Evolutionary conservation across 37 sponge, comb jelly and placozoan genomes (phyloP), one percentile per base, ranked within the genome.

Genomic region (Haliclona indistincta): DNA sequence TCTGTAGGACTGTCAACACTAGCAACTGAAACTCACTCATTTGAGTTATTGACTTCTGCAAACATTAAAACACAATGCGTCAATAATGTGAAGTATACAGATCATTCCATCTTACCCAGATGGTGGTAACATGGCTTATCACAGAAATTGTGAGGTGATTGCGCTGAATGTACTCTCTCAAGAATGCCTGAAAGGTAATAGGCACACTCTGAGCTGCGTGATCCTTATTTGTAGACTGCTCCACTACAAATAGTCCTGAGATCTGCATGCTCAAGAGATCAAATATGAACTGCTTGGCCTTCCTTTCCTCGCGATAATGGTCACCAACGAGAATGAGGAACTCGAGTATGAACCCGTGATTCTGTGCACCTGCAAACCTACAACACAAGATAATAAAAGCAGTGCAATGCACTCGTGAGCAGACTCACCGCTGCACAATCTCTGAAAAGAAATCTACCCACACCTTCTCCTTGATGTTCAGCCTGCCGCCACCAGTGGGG

Each of bases 381-480:
- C 17, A 19, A n/a, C 2, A 52, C n/a, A 30, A 33, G 28, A 10
- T 13, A 40, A 22, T 35, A 38, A 34, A 58, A 58, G 7, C 15
- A 77, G 36, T 3, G 38, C 10, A 43, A 42, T 39, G 28, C 28
- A 8, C 28, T 33, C 40, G 30, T 35, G 17, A 33, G 22, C 38
- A 32, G 2, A 33, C 60, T 32, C 32, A 84, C 85, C 78, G 58
- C 6, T 77, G 67, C 53, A 84, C 78, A 71, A 77, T 55, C 28
- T 54, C 78, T 71, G 67, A 40, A 54, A 84, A 71, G 73, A 84
- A 71, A 19, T 77, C 78, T 0, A 62, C 71, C 85, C 85, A 84
- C 13, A 41, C 70, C n/a, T 71, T 3, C 20, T 67, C 68, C 28
- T 71, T 75, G 32, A 84, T 72, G 41, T 77, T 72, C 33, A 71